phyloP scores from a whole-genome alignment of 2,797 vertebrate genomes.

The Rhodeus uyekii region DNA sequence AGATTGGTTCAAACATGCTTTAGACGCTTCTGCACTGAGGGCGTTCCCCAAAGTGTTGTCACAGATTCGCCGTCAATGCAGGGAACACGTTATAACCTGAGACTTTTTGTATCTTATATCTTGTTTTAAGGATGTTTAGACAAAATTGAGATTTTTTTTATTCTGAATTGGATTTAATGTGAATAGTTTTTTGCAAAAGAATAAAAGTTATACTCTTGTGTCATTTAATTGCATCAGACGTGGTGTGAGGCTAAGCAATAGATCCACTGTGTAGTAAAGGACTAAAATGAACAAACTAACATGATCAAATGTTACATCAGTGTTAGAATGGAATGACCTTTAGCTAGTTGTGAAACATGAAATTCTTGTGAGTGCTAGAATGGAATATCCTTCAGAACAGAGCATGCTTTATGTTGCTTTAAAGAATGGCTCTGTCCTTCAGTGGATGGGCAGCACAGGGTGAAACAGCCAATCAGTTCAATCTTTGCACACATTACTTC shows the following conservation, averaged over 20 bases:
- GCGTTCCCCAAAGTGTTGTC: too few species aligned
- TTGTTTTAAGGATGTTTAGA: too few species aligned
- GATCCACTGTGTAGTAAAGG: background rate
- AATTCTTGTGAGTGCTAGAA: background rate
- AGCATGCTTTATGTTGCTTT: constrained; percentile 23
- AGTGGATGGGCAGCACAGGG: constrained; percentile 10
- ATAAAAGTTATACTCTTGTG: background rate
- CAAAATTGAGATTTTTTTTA: too few species aligned
- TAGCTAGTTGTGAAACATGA: background rate
- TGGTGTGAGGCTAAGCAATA: background rate
- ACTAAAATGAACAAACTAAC: background rate
- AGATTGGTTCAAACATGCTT: too few species aligned
- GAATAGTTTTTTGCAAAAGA: background rate
- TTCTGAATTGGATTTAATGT: background rate
- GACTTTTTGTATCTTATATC: too few species aligned
- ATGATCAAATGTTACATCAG: background rate
- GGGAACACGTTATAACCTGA: too few species aligned
- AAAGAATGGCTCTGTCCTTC: constrained; percentile 28
- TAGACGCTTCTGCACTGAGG: too few species aligned
- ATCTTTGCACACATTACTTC: constrained; percentile 34
- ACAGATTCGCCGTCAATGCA: too few species aligned
- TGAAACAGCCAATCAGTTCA: constrained; percentile 34
- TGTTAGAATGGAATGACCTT: constrained; percentile 28
- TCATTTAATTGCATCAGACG: background rate
- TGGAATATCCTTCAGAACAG: constrained; percentile 16